phyloP scores from a whole-genome alignment of 2,888 invertebrate genomes.

The Pristionchus mayeri region DNA sequence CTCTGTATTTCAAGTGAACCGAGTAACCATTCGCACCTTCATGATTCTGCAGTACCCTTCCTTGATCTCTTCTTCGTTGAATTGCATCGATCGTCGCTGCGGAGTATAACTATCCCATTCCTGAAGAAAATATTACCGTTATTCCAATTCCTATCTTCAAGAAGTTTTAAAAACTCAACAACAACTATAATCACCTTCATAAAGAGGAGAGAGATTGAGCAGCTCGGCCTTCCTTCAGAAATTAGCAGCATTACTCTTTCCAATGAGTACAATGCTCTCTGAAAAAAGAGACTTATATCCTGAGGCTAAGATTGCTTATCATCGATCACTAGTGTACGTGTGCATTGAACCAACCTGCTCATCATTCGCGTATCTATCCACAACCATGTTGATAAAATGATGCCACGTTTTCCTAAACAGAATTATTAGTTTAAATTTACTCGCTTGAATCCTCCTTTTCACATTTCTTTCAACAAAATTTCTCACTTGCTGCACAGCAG shows the following conservation, averaged over 20 bases:
- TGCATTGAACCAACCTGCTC: background rate
- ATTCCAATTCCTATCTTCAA: too few species aligned
- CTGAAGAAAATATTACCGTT: too few species aligned
- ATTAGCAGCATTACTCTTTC: background rate
- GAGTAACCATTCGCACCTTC: too few species aligned
- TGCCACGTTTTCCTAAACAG: background rate
- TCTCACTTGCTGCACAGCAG: background rate
- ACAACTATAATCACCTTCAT: too few species aligned
- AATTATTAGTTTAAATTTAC: too few species aligned
- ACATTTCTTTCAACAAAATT: too few species aligned
- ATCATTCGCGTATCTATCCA: background rate
- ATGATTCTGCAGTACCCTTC: conserved; percentile 3
- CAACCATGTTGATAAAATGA: background rate
- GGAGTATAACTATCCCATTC: background rate
- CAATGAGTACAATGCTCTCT: background rate
- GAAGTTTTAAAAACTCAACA: too few species aligned
- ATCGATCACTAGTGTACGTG: background rate
- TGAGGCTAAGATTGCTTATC: background rate
- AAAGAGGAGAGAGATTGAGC: background rate
- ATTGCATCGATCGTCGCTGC: background rate
- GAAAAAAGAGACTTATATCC: background rate
- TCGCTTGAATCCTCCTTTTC: too few species aligned
- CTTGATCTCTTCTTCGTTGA: background rate
- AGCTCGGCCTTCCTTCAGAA: background rate
- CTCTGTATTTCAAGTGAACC: too few species aligned